Evolutionary conservation across 2,888 invertebrate species (phyloP), one percentile per base, ranked within the genome.

Genomic region (Oxytorus armatus): DNA sequence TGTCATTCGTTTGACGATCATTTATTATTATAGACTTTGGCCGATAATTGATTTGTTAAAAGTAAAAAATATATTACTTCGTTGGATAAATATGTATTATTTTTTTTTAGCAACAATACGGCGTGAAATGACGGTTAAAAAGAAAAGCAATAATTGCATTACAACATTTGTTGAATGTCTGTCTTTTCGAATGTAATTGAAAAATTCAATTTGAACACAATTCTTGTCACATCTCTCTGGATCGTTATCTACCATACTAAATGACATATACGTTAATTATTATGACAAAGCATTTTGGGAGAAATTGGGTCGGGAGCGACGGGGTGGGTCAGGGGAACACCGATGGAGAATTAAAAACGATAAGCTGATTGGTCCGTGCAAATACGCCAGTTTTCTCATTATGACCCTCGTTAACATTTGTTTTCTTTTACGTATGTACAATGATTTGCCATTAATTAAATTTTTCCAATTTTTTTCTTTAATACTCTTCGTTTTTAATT

Each of bases 341-440:
- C 29, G 14, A 53, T 10, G 33, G 23, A 36, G 21, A 47, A 66
- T 74, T 57, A 57, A 66, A 55, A 77, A 73, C 61, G 18, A 55
- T 51, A 29, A 77, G 77, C 68, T 72, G 68, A 73, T 80, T 80
- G 80, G 80, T 80, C 80, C 80, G 73, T 80, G 80, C 80, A 80
- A 77, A 77, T 77, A 77, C 77, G 77, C 76, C 68, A 55, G 61
- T 68, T 77, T n/a, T 80, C 68, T 74, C 74, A 36, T n/a, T 73
- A 73, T 49, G 66, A 73, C 66, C 42, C 65, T 61, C 77, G 33
- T 53, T 55, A n/a, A n/a, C n/a, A 68, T 69, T 53, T 33, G 18
- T 57, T 61, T 53, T 59, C 39, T 51, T 68, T 73, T 69, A 77
- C 68, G 42, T 80, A 80, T 80, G 55, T 80, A 80, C 80, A 80